phyloP scores from a whole-genome alignment of 2,888 invertebrate species.

The Apodemia zela region DNA sequence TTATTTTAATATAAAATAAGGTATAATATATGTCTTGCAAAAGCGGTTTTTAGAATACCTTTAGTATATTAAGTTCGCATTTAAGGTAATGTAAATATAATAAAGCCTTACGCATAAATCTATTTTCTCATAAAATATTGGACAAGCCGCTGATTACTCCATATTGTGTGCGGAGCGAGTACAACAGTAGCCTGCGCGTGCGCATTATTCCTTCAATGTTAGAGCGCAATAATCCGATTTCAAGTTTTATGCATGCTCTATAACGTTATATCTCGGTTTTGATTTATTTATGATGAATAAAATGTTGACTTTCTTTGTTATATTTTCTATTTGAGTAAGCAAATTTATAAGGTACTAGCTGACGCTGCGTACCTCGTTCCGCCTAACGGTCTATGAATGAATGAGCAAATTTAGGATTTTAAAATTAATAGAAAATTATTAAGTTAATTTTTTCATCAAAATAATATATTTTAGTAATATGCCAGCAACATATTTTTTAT shows the following conservation, averaged over 20 bases:
- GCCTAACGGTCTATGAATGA: too few species aligned
- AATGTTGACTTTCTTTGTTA: too few species aligned
- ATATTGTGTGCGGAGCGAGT: conserved; percentile 49
- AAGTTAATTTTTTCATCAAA: too few species aligned
- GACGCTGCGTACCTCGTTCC: too few species aligned
- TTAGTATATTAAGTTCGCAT: conserved; percentile 7
- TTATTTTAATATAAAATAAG: too few species aligned
- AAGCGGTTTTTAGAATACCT: neutral
- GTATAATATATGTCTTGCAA: too few species aligned
- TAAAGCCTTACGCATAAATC: conserved; percentile 28
- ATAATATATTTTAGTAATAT: too few species aligned
- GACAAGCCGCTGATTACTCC: conserved; percentile 47
- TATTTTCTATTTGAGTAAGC: too few species aligned
- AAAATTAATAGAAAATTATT: too few species aligned
- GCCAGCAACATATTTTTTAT: too few species aligned
- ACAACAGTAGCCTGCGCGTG: conserved; percentile 45
- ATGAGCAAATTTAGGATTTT: too few species aligned
- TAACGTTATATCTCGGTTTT: neutral
- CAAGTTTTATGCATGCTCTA: conserved; percentile 36
- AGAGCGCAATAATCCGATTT: conserved; percentile 40
- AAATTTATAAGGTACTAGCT: too few species aligned
- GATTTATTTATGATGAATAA: neutral
- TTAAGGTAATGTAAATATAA: conserved; percentile 16
- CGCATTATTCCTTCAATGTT: conserved; percentile 40
- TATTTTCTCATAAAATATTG: conserved; percentile 36